A percentile compares a stretch with the other conserved stretches of the same genome.
These are phyloP conservation scores for Agrochola circellaris DNA, from an alignment of 2,888 invertebrate genomes.

Conservation along the genomic window DNA sequence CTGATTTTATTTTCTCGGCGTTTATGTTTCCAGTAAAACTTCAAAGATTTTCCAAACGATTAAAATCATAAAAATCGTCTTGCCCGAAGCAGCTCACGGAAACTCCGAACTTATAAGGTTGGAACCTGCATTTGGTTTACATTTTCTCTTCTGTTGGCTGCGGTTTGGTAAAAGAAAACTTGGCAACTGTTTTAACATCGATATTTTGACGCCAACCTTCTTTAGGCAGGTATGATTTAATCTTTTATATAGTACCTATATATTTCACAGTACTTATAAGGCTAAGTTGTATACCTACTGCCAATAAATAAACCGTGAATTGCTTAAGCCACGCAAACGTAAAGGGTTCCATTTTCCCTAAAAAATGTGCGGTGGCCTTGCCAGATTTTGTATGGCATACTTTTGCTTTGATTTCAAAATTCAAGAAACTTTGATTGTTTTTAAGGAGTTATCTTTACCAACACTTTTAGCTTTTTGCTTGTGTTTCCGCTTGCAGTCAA, in stretches of 20 bases:
- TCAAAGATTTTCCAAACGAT: constrained; percentile 35
- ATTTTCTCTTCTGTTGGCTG: constrained; percentile 31
- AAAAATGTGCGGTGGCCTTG: constrained; percentile 18
- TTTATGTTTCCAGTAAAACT: constrained; percentile 18
- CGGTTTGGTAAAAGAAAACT: constrained; percentile 26
- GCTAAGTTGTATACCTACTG: not conserved
- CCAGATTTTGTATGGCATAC: not conserved
- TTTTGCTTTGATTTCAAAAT: constrained; percentile 6
- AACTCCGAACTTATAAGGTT: constrained; percentile 3
- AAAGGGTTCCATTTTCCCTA: constrained; percentile 20
- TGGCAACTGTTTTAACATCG: constrained; percentile 52
- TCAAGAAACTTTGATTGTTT: not conserved
- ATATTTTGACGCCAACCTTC: constrained; percentile 41
- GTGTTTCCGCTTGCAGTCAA: too few relatives aligned
- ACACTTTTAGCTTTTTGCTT: not conserved
- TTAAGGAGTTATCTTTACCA: not conserved
- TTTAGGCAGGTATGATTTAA: constrained; percentile 26
- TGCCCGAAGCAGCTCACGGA: not conserved
- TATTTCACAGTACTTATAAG: constrained; percentile 2
- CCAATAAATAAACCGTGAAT: constrained; percentile 45
- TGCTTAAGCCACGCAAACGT: constrained; percentile 40
- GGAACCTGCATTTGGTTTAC: constrained; percentile 22
- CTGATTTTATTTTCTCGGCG: not conserved
- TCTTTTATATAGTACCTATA: not conserved
- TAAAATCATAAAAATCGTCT: constrained; percentile 41